Conservation (phyloP, 2,113 vertebrate genomes). For the Tenrec ecaudatus region DNA sequence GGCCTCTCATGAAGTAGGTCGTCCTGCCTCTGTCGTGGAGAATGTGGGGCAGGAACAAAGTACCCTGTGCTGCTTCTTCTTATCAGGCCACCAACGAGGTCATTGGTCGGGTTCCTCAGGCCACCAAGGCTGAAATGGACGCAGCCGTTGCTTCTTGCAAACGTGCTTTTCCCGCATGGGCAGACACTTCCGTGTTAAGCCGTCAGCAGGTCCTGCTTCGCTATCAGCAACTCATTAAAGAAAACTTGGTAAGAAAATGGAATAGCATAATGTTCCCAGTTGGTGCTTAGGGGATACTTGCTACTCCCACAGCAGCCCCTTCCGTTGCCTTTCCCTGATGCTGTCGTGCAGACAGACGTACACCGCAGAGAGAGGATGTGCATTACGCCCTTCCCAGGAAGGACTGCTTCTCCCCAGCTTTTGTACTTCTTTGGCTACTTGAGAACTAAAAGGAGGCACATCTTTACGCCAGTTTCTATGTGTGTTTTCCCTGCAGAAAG, state of each 20-base stretch:
- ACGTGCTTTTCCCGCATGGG: constrained; percentile 92
- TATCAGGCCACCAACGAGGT: constrained; percentile 96
- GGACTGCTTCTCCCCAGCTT: not conserved
- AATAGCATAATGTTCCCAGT: not conserved
- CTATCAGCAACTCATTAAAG: constrained; percentile 98
- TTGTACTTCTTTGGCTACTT: constrained; percentile 20
- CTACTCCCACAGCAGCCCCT: constrained; percentile 37
- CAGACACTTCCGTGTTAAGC: constrained; percentile 94
- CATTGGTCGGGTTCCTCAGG: constrained; percentile 93
- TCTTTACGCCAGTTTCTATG: constrained; percentile 47
- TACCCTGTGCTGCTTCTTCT: constrained; percentile 58
- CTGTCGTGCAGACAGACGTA: not conserved
- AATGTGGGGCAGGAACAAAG: not conserved
- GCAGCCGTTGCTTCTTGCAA: constrained; percentile 94
- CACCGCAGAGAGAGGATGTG: not conserved
- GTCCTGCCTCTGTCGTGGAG: not conserved
- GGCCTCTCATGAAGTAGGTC: not conserved
- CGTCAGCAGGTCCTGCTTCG: constrained; percentile 96
- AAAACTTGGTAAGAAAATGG: constrained; percentile 94
- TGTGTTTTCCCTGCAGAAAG: constrained; percentile 92
- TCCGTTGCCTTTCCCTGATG: not conserved
- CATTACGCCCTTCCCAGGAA: not conserved
- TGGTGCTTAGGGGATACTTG: constrained; percentile 14
- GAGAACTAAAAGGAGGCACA: constrained; percentile 9
- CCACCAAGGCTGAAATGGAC: constrained; percentile 95